Evolutionary conservation across 2,888 invertebrate genomes (phyloP), one percentile per base, ranked within the genome.

Genomic region (Drosophila aldrichi): DNA sequence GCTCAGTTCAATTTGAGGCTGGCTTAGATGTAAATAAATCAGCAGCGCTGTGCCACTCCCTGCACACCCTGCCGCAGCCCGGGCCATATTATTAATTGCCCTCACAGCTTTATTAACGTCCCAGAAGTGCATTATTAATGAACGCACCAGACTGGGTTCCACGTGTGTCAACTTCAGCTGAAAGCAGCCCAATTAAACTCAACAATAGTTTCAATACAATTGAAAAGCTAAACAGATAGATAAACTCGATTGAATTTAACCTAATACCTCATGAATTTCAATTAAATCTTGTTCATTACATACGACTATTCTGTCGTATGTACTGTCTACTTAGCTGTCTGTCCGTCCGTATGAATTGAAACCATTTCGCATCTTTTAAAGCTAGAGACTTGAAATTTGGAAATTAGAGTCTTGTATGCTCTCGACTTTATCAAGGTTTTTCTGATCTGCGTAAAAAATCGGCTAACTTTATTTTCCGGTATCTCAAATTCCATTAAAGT

Each of bases 21-120:
- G 29, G 46, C 57, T 78, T 58, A 69, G 70, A 79, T 74, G 70
- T 62, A 74, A 85, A 82, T 82, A 82, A 82, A 74, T 82, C 80
- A 80, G 74, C 44, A 49, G 68, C 60, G 76, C 71, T 67, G 41
- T 59, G 67, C 62, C 57, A 63, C 57, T 55, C 32, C 40, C 29
- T 7, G 29, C 29, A 29, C 29, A 6, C 29, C 54, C 8, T 20
- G 34, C 38, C 52, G 46, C 61, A 18, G 36, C 25, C 25, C 18
- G 14, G 43, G 14, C 51, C 59, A 61, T 58, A 54, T 67, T 74
- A 79, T 88, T 85, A 88, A 88, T 85, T 85, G 72, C 80, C 65
- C 54, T 58, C 56, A 55, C 51, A 79, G 69, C 70, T 67, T 69
- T 66, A 79, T 83, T 64, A 83, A 81, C 74, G 54, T 44, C 46